These are phyloP conservation scores for Mormyrus iriodes DNA, from an alignment of 2,113 vertebrate genomes.

Conservation along the genomic window DNA sequence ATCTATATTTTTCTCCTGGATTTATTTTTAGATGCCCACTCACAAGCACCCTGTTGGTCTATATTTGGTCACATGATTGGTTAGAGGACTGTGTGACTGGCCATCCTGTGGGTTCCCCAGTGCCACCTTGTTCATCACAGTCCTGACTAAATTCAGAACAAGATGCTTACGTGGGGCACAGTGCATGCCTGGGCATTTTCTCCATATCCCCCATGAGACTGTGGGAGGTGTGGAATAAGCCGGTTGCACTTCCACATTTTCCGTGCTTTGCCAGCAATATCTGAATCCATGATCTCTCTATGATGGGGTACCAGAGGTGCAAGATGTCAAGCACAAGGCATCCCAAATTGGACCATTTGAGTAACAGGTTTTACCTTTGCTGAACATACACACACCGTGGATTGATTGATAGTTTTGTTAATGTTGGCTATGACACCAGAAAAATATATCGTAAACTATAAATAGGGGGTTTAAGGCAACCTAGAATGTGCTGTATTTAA, in stretches of 20 bases:
- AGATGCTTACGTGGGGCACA: not conserved
- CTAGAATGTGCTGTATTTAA: not conserved
- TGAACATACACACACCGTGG: not conserved
- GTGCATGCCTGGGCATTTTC: not conserved
- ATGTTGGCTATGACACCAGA: not conserved
- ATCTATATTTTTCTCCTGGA: not conserved
- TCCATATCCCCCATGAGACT: not conserved
- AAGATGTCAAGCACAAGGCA: no score
- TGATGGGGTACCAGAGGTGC: not conserved
- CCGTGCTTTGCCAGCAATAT: not conserved
- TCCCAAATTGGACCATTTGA: not conserved
- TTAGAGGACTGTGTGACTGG: not conserved
- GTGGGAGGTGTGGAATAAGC: not conserved
- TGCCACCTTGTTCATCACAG: not conserved
- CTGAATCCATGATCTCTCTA: not conserved
- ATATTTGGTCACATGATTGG: not conserved
- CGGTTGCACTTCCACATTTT: no score
- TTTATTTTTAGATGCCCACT: not conserved
- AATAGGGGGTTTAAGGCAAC: not conserved
- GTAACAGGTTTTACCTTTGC: not conserved
- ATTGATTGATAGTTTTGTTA: not conserved
- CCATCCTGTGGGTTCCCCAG: not conserved
- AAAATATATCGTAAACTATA: not conserved
- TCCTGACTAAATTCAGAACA: not conserved
- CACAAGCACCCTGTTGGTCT: not conserved